Evolutionary conservation across 2,113 vertebrate genomes (phyloP).

Genomic region (Planiliza haematocheilus): DNA sequence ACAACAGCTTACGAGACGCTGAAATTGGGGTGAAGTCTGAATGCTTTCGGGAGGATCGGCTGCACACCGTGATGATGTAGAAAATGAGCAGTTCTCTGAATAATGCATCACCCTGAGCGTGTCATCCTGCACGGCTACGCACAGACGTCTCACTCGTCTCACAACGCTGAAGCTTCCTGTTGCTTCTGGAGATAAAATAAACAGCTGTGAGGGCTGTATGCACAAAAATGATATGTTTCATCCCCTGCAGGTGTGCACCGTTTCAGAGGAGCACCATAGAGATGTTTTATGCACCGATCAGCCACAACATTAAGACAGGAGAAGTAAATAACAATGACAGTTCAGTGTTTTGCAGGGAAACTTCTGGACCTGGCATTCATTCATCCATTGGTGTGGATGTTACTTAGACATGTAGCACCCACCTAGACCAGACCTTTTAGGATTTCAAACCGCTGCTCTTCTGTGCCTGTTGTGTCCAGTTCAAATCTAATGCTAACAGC

Average conservation of each 20-base stretch:
- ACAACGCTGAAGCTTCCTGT: slow-evolving; percentile 22
- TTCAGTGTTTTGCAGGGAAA: too few relatives aligned
- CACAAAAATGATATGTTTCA: neutral
- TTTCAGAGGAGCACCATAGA: neutral
- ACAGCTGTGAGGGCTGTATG: neutral
- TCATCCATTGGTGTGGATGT: too few relatives aligned
- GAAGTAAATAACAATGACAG: too few relatives aligned
- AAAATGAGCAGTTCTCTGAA: slow-evolving; percentile 55
- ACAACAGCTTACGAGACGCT: slow-evolving; percentile 24
- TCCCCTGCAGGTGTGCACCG: neutral
- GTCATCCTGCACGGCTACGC: slow-evolving; percentile 10
- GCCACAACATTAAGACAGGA: too few relatives aligned
- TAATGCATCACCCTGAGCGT: slow-evolving; percentile 43
- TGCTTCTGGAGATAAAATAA: slow-evolving; percentile 46
- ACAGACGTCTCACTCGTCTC: slow-evolving; percentile 32
- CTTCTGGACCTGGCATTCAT: too few relatives aligned
- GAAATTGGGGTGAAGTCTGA: slow-evolving; percentile 42
- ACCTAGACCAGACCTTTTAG: too few relatives aligned
- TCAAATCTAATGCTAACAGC: slow-evolving; percentile 12
- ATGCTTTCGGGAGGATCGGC: slow-evolving; percentile 29
- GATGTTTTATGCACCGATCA: too few relatives aligned
- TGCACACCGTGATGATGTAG: slow-evolving; percentile 12
- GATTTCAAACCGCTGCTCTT: neutral
- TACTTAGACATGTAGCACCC: too few relatives aligned
- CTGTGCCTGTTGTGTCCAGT: neutral